phyloP scores from a whole-genome alignment of 2,113 vertebrate genomes.

The Delphinapterus leucas region DNA sequence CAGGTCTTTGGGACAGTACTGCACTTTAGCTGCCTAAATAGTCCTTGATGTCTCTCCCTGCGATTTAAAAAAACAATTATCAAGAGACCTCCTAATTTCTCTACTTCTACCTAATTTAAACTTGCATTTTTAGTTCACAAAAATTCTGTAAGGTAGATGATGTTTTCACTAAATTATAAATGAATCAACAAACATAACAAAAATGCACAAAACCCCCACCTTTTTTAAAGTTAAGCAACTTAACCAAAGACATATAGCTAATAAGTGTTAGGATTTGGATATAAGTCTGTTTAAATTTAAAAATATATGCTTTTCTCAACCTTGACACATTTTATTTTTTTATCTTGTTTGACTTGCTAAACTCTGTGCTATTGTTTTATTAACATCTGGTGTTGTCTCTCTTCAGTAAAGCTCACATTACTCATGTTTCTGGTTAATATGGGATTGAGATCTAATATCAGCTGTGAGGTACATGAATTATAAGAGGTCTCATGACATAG shows the following conservation, averaged over 20 bases:
- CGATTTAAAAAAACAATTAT: background rate
- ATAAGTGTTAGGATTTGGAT: background rate
- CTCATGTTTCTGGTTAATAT: background rate
- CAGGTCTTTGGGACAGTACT: background rate
- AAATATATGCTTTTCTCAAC: background rate
- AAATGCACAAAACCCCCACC: no score
- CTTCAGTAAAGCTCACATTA: background rate
- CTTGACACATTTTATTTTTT: background rate
- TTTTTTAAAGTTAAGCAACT: background rate
- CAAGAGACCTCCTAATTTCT: background rate
- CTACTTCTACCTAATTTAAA: background rate
- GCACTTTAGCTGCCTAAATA: background rate
- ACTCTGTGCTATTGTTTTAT: background rate
- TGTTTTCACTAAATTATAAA: background rate
- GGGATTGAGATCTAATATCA: background rate
- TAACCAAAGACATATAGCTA: background rate
- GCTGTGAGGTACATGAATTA: background rate
- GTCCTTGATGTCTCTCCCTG: background rate
- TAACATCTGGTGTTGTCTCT: background rate
- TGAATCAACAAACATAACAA: background rate
- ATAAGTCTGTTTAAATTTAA: background rate
- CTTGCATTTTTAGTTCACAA: background rate
- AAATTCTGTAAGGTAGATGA: background rate
- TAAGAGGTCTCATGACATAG: background rate
- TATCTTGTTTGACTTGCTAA: background rate